Conservation (phyloP, 2,113 vertebrate genomes). For the Perca schrenkii region DNA sequence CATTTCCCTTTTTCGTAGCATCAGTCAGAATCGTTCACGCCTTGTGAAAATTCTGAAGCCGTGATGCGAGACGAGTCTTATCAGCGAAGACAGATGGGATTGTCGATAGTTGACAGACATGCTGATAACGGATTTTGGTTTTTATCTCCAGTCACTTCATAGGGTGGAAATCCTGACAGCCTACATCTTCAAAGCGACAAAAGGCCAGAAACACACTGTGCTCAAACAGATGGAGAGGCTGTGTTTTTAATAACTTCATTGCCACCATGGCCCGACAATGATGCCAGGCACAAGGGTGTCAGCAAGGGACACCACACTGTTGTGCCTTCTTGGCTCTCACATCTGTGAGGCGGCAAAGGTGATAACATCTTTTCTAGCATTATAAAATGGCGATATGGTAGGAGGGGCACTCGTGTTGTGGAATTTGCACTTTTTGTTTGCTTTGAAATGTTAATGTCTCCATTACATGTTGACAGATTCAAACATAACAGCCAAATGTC, state of each 20-base stretch:
- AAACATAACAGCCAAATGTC: slow-evolving; percentile 42
- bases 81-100: slow-evolving; percentile 84
- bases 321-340: slow-evolving; percentile 53
- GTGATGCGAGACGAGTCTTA: slow-evolving; percentile 73
- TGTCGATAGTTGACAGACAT: slow-evolving; percentile 86
- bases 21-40: slow-evolving; percentile 64
- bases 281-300: slow-evolving; percentile 56
- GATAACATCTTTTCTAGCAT: slow-evolving; percentile 55
- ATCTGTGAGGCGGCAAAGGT: slow-evolving; percentile 55
- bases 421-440: slow-evolving; percentile 47
- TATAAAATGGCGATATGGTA: slow-evolving; percentile 45
- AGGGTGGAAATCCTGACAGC: slow-evolving; percentile 74
- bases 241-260: slow-evolving; percentile 78
- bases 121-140: slow-evolving; percentile 83
- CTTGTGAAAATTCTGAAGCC: slow-evolving; percentile 68
- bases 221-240: slow-evolving; percentile 69
- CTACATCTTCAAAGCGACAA: slow-evolving; percentile 83
- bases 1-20: slow-evolving; percentile 63
- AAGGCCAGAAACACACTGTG: slow-evolving; percentile 77
- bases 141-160: slow-evolving; percentile 82
- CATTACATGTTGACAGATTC: slow-evolving; percentile 42
- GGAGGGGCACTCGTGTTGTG: slow-evolving; percentile 12
- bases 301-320: slow-evolving; percentile 32
- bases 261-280: slow-evolving; percentile 50
- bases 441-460: slow-evolving; percentile 58